phyloP scores from a whole-genome alignment of 2,797 vertebrate genomes.

The Margarornis squamiger region DNA sequence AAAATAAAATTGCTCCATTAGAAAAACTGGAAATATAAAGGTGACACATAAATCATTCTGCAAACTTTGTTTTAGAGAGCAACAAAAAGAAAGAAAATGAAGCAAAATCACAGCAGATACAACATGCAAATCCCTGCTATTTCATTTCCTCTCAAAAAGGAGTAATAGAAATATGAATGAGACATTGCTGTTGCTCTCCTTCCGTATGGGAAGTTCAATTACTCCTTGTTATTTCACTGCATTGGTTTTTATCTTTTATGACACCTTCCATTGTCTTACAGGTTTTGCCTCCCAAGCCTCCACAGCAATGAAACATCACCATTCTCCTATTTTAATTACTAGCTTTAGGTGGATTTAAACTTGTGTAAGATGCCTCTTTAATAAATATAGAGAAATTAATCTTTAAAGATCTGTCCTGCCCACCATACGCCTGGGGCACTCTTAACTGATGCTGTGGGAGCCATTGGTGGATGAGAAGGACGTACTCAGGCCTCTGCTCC shows the following conservation, averaged over 20 bases:
- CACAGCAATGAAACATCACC: background rate
- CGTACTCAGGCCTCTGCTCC: background rate
- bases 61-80: conserved; percentile 56
- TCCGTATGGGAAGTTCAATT: background rate
- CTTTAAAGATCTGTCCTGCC: background rate
- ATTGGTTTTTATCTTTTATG: background rate
- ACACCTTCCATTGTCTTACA: background rate
- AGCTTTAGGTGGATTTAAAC: background rate
- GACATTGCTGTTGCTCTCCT: background rate
- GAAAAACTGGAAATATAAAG: conserved; percentile 58
- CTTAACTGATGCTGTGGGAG: background rate
- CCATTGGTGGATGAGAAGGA: background rate
- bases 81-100: conserved; percentile 45
- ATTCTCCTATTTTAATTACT: background rate
- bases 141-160: conserved; percentile 19
- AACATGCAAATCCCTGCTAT: conserved; percentile 31
- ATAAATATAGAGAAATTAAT: background rate
- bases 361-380: background rate
- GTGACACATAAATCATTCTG: conserved; percentile 40
- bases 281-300: background rate
- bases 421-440: background rate
- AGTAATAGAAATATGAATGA: conserved; percentile 20
- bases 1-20: conserved; percentile 55
- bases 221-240: background rate
- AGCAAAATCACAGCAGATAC: conserved; percentile 20